Conservation (phyloP, 2,113 vertebrate genomes). For the Opisthocomus hoazin region DNA sequence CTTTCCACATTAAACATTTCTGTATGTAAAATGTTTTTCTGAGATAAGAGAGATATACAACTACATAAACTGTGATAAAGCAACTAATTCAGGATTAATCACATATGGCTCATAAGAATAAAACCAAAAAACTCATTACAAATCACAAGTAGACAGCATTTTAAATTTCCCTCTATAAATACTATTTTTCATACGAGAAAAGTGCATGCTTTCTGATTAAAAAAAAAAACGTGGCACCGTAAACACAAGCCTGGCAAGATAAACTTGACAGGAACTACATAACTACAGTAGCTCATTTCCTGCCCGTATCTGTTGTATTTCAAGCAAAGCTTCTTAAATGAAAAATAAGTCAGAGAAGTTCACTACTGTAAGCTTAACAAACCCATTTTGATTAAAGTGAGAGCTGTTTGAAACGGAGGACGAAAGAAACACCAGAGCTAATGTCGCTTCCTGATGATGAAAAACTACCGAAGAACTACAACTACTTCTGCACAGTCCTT, state of each 20-base stretch:
- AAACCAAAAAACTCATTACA: not conserved
- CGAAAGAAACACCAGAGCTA: not conserved
- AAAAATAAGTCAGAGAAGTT: not conserved
- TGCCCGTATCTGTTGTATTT: not conserved
- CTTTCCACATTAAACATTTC: not conserved
- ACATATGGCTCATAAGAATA: not conserved
- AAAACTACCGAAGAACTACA: conserved; percentile 61
- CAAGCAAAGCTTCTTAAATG: not conserved
- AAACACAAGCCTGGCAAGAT: not conserved
- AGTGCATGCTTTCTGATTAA: not conserved
- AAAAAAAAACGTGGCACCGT: not conserved
- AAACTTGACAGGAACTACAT: conserved; percentile 48
- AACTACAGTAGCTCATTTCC: conserved; percentile 16
- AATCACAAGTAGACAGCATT: not conserved
- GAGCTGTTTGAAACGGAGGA: not conserved
- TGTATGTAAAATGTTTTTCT: not conserved
- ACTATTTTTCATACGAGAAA: not conserved
- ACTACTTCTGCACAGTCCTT: conserved; percentile 53
- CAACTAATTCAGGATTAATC: not conserved
- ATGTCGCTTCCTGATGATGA: conserved; percentile 64
- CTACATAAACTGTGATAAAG: not conserved
- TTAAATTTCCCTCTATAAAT: not conserved
- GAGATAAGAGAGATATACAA: not conserved
- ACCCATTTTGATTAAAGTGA: not conserved
- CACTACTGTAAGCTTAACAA: not conserved